Base-by-base conservation (phyloP, 2,797 vertebrate species). In the Megaceryle alcyon region DNA sequence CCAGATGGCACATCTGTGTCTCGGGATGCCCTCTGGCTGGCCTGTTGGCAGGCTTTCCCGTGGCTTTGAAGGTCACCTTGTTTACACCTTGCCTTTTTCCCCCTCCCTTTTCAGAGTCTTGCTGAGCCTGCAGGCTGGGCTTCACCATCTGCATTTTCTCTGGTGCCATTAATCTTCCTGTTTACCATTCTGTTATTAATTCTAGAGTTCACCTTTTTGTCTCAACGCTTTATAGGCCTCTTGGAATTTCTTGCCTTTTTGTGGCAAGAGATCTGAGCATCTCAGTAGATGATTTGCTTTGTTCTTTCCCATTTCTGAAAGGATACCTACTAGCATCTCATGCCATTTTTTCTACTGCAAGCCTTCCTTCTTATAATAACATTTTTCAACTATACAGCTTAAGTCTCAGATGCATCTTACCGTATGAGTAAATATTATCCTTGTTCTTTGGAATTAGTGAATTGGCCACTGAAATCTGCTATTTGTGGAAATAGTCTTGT, bases 121-220 rank as follows among this genome's bases (percentile, higher is more conserved):
- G 95, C 96, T 97, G 96, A 97, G 96, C 95, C 93, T 96, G 95
- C 92, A 95, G 95, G 89, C 96, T 96, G 91, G 82, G 86, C 91
- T 95, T 91, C 75, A 89, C 96, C 95, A 97, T 97, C 97, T 97
- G 96, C 95, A 97, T 97, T 97, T 97, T 94, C 94, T 97, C 91
- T 88, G 79, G 78, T 96, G 91, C 93, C 96, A 96, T 97, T 96
- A 97, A 97, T 96, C 95, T 97, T 96, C 83, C 85, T 95, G 94
- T 95, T 96, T 97, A 96, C 96, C 93, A 94, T 96, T 96, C 93
- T 87, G 86, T 95, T 97, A 95, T 95, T 97, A 96, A 95, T 96
- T 97, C 96, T 92, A 46, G 83, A 94, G 92, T 95, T 97, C 96
- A 94, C 94, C 91, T 95, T 96, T 97, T 95, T 94, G 90, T 97